A percentile compares a stretch with the other conserved stretches of the same genome.
Conservation (phyloP, 2,888 invertebrate species). For the Lithodes maja region DNA sequence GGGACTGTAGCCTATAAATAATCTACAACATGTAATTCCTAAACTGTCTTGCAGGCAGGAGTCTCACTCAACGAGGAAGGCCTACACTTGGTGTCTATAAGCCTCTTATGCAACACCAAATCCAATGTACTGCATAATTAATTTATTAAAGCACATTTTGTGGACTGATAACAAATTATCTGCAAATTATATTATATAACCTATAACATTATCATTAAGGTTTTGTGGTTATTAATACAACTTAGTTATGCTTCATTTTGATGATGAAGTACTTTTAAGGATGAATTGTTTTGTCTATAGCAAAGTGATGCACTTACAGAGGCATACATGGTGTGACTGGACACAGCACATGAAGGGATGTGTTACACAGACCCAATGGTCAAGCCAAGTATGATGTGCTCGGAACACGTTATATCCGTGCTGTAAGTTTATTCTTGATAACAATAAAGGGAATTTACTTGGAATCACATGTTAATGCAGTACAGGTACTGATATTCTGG, state of each 20-base stretch:
- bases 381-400: conserved; percentile 13
- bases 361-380: conserved; percentile 3
- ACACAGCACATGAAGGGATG: neutral
- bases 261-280: neutral
- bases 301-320: conserved; percentile 39
- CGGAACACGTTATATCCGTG: neutral
- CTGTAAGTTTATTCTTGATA: neutral
- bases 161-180: conserved; percentile 10
- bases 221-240: neutral
- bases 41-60: conserved; percentile 7
- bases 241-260: neutral
- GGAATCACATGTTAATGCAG: too few relatives aligned
- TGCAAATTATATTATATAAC: neutral
- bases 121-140: neutral
- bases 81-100: conserved; percentile 12
- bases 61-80: neutral
- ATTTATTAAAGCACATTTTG: conserved; percentile 19
- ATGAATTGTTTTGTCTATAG: conserved; percentile 22
- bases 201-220: neutral
- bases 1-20: conserved; percentile 3
- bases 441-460: too few relatives aligned
- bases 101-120: neutral
- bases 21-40: neutral
- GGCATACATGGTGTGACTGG: conserved; percentile 22
- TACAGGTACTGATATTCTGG: too few relatives aligned